Evolutionary conservation across 2,888 invertebrate species (phyloP), one percentile per base, ranked within the genome.

Genomic region (Julus scanicus): DNA sequence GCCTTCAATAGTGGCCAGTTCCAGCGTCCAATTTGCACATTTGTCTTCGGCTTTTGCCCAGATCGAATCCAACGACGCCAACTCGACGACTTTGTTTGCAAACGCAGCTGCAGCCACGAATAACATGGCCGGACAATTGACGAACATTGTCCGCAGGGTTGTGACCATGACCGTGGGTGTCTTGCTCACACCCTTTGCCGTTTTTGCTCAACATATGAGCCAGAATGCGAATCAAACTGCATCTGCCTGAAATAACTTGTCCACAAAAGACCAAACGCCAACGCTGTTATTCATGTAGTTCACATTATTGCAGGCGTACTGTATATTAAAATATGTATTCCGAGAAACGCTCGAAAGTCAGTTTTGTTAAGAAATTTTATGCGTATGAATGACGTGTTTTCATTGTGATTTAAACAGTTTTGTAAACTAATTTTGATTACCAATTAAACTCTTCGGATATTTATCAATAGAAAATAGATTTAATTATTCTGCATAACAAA

Each of bases 391-490:
- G 8, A 44, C 5, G 8, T 8, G 8, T 8, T 44, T 44, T 44
- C 44, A 44, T 29, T 1, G 29, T 11, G 11, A 48, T 48, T 48
- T 48, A 48, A 48, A 48, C 48, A 48, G 11, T 48, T 48, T 48
- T 48, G 48, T 29, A 29, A 29, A 29, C 29, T 29, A 29, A 29
- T 29, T 29, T 29, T 29, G 29, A 29, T 29, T 29, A 29, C 29
- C 29, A 29, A 29, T 29, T 29, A 29, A 29, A 29, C 29, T 29
- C 29, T 29, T 29, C 29, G 29, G 29, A n/a, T 63, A n/a, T 29
- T 71, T 29, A 71, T 71, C 71, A 71, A 71, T 71, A 71, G 29
- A 44, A 71, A 71, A 29, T 29, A 71, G 71, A n/a, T 71, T 71
- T 71, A 71, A 71, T 71, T 1, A 5, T 63, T n/a, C 9, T 17